phyloP scores from a whole-genome alignment of 2,888 invertebrate species.

The Tyria jacobaeae region DNA sequence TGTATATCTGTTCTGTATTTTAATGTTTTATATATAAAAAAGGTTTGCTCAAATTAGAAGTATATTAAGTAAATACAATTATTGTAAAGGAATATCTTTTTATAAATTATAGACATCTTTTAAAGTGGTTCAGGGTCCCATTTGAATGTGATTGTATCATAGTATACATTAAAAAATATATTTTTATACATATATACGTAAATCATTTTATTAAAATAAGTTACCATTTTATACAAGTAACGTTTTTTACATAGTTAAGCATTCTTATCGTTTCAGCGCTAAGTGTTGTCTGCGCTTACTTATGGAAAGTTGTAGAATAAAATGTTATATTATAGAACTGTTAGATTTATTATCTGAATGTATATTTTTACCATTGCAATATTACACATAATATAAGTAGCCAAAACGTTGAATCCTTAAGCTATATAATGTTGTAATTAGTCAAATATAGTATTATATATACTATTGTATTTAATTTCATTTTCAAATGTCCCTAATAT shows the following conservation, averaged over 20 bases:
- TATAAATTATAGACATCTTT: background rate
- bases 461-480: slow-evolving; percentile 17
- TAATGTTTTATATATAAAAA: slow-evolving; percentile 2
- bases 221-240: slow-evolving; percentile 17
- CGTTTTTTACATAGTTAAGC: slow-evolving; percentile 42
- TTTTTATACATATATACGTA: slow-evolving; percentile 13
- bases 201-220: slow-evolving; percentile 1
- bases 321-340: slow-evolving; percentile 8
- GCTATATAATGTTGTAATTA: slow-evolving; percentile 47
- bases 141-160: slow-evolving; percentile 28
- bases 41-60: slow-evolving; percentile 37
- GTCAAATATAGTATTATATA: slow-evolving; percentile 42
- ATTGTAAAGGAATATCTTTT: slow-evolving; percentile 9
- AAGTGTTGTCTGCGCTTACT: slow-evolving; percentile 22
- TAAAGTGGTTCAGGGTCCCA: slow-evolving; percentile 13
- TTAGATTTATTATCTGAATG: slow-evolving; percentile 21
- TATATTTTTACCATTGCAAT: slow-evolving; percentile 24
- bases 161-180: slow-evolving; percentile 13
- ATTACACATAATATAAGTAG: slow-evolving; percentile 34
- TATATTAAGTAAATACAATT: slow-evolving; percentile 14
- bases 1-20: background rate
- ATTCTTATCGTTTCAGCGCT: slow-evolving; percentile 17
- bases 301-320: slow-evolving; percentile 4
- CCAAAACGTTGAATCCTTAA: slow-evolving; percentile 44
- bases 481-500: background rate